Percentiles rank a stretch among this genome's conserved stretches.
phyloP scores from a whole-genome alignment of 2,888 invertebrate species.

The Amiota minor region DNA sequence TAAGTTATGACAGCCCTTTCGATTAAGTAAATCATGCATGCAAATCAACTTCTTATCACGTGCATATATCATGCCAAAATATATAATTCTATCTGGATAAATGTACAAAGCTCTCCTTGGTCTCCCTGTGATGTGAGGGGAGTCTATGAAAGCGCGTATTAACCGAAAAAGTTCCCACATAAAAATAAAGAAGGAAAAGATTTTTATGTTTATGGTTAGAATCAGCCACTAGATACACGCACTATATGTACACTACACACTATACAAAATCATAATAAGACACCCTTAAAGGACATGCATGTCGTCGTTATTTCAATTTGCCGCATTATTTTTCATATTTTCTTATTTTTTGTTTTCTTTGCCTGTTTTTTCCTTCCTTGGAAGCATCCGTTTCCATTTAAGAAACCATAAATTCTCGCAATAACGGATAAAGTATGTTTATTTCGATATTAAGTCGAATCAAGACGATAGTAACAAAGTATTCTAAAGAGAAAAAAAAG shows the following conservation, averaged over 20 bases:
- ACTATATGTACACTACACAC: too few species aligned
- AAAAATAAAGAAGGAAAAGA: slow-evolving; percentile 7
- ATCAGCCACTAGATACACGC: too few species aligned
- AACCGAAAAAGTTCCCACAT: slow-evolving; percentile 23
- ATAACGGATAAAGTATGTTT: slow-evolving; percentile 67
- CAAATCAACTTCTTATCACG: slow-evolving; percentile 23
- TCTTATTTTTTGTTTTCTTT: not conserved
- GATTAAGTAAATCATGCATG: slow-evolving; percentile 28
- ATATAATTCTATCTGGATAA: slow-evolving; percentile 22
- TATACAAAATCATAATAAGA: not conserved
- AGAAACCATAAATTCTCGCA: slow-evolving; percentile 65
- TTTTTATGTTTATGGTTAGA: slow-evolving; percentile 21
- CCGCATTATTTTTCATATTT: slow-evolving; percentile 43
- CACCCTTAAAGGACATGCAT: not conserved
- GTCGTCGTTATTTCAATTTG: slow-evolving; percentile 45
- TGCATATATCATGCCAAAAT: not conserved
- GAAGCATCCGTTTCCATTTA: slow-evolving; percentile 49
- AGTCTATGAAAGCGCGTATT: slow-evolving; percentile 22
- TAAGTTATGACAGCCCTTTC: slow-evolving; percentile 16
- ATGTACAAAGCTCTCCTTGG: not conserved
- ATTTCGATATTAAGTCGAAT: slow-evolving; percentile 64
- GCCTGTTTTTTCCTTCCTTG: not conserved
- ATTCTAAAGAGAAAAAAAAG: slow-evolving; percentile 11
- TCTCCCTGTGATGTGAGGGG: not conserved
- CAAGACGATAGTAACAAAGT: not conserved